These are phyloP conservation scores for Lepus americanus DNA, from an alignment of 2,113 vertebrate species.

Conservation along the genomic window DNA sequence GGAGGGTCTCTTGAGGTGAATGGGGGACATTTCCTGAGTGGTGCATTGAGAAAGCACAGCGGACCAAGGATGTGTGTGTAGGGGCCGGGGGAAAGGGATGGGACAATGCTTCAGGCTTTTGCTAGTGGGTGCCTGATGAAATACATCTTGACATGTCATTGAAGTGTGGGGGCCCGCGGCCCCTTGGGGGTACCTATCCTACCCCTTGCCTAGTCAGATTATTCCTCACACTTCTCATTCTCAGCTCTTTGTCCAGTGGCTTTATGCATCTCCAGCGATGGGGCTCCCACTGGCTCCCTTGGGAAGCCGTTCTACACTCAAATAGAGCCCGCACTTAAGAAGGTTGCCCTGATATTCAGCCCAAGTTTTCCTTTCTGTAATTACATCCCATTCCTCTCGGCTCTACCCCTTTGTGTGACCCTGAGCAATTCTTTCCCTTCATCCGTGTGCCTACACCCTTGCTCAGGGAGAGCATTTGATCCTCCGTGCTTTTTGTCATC, in stretches of 20 bases:
- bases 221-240: slow-evolving; percentile 71
- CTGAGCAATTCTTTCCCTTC: slow-evolving; percentile 78
- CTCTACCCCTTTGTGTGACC: slow-evolving; percentile 76
- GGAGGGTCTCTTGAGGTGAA: slow-evolving; percentile 49
- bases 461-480: slow-evolving; percentile 78
- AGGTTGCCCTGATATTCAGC: slow-evolving; percentile 71
- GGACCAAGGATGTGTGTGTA: neutral
- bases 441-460: slow-evolving; percentile 77
- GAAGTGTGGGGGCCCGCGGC: slow-evolving; percentile 64
- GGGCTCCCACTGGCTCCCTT: slow-evolving; percentile 80
- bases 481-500: slow-evolving; percentile 75
- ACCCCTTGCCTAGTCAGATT: slow-evolving; percentile 73
- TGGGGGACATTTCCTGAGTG: slow-evolving; percentile 50
- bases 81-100: neutral
- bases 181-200: slow-evolving; percentile 65
- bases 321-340: slow-evolving; percentile 59
- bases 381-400: slow-evolving; percentile 78
- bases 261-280: slow-evolving; percentile 83
- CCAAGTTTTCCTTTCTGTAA: slow-evolving; percentile 83
- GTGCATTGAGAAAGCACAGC: slow-evolving; percentile 57
- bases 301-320: slow-evolving; percentile 73
- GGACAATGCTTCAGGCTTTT: slow-evolving; percentile 35
- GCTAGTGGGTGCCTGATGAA: slow-evolving; percentile 74
- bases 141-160: slow-evolving; percentile 67
- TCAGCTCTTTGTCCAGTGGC: slow-evolving; percentile 80